Evolutionary conservation across 2,888 invertebrate genomes (phyloP).

Genomic region (Rhopalosiphum nymphaeae): DNA sequence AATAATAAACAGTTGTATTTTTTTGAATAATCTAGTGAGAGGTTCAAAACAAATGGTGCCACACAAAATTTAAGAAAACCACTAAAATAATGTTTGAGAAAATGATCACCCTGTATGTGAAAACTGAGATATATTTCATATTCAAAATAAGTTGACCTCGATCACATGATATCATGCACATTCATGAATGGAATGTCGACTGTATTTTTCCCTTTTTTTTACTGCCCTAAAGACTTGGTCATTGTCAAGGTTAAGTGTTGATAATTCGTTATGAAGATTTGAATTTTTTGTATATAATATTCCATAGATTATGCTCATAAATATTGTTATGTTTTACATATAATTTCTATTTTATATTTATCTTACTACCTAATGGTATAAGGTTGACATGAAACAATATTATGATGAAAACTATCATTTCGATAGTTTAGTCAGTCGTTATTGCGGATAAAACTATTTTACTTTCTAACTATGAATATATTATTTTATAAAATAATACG

Average conservation of each 20-base stretch:
- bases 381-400: neutral
- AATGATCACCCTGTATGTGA: neutral
- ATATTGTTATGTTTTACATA: constrained; percentile 52
- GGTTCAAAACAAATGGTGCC: neutral
- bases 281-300: constrained; percentile 39
- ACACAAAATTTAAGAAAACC: neutral
- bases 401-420: neutral
- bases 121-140: constrained; percentile 34
- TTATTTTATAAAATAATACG: neutral
- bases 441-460: constrained; percentile 14
- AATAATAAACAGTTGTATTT: neutral
- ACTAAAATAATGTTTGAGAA: neutral
- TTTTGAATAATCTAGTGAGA: neutral
- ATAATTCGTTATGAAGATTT: constrained; percentile 39
- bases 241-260: constrained; percentile 56
- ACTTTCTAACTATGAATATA: constrained; percentile 42
- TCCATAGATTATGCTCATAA: constrained; percentile 35
- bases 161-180: constrained; percentile 52
- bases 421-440: neutral
- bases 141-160: constrained; percentile 61
- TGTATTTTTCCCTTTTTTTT: constrained; percentile 48
- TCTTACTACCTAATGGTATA: neutral
- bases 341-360: constrained; percentile 26
- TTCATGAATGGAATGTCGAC: constrained; percentile 52
- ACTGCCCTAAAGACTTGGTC: constrained; percentile 59